phyloP scores from a whole-genome alignment of 1,140 invertebrate genomes.

The Drosophila subobscura region DNA sequence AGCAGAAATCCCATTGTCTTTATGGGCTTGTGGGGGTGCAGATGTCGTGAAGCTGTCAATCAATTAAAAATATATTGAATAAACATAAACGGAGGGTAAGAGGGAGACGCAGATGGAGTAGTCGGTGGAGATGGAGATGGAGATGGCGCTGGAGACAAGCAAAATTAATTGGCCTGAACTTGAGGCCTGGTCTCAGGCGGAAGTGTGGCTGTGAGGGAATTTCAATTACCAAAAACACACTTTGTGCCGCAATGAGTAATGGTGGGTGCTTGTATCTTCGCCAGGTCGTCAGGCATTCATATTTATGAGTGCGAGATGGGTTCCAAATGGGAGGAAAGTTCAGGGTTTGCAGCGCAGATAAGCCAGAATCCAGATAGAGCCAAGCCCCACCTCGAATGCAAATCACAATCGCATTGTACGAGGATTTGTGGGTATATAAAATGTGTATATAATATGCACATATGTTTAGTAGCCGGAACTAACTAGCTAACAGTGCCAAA shows the following conservation, averaged over 20 bases:
- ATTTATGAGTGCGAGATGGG: constrained; percentile 39
- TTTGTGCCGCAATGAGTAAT: constrained; percentile 22
- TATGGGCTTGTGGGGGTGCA: constrained; percentile 53
- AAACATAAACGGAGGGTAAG: constrained; percentile 31
- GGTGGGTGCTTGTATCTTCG: constrained; percentile 26
- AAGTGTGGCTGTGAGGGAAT: constrained; percentile 29
- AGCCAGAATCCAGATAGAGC: constrained; percentile 15
- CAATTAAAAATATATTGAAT: constrained; percentile 70
- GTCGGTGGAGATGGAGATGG: constrained; percentile 6
- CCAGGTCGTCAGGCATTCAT: constrained; percentile 35
- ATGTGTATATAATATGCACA: constrained; percentile 51
- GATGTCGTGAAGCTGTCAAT: constrained; percentile 74
- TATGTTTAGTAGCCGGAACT: constrained; percentile 70
- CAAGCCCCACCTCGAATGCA: constrained; percentile 20
- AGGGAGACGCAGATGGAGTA: constrained; percentile 19
- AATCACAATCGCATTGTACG: constrained; percentile 17
- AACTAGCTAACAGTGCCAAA: constrained; percentile 6
- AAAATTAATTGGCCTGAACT: constrained; percentile 75
- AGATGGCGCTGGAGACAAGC: constrained; percentile 47
- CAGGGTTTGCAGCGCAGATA: constrained; percentile 56
- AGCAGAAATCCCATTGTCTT: constrained; percentile 55
- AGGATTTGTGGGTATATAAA: constrained; percentile 10
- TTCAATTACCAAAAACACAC: constrained; percentile 36
- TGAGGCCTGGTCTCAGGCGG: constrained; percentile 34
- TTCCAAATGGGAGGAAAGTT: constrained; percentile 35